Conservation (phyloP, 2,113 vertebrate species). For the Xyliphius kryptos region DNA sequence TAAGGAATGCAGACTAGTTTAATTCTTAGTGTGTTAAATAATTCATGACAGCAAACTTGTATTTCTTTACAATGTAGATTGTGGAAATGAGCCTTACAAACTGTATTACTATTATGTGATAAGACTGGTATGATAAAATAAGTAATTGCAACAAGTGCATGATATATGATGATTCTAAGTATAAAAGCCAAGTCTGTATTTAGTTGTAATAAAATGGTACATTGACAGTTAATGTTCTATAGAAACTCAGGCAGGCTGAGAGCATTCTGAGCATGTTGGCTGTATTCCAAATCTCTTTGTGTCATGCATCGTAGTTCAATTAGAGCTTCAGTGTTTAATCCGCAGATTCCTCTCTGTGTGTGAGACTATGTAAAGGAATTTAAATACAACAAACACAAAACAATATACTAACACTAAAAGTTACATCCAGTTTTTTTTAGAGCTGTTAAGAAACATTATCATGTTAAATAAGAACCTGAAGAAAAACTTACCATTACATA, state of each 20-base stretch:
- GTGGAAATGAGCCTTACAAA: conserved; percentile 23
- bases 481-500: conserved; percentile 60
- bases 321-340: conserved; percentile 33
- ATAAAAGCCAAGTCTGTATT: conserved; percentile 30
- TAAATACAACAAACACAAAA: conserved; percentile 28
- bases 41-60: conserved; percentile 21
- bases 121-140: conserved; percentile 6
- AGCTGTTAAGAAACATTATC: no score
- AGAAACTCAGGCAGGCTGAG: conserved; percentile 44
- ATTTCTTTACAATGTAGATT: conserved; percentile 5
- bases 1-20: conserved; percentile 1
- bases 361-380: conserved; percentile 22
- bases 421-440: not conserved
- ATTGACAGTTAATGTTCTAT: conserved; percentile 39
- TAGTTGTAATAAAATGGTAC: conserved; percentile 30
- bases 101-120: conserved; percentile 10
- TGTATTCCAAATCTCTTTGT: conserved; percentile 38
- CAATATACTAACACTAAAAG: not conserved
- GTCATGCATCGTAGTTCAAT: conserved; percentile 42
- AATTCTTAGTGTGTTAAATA: not conserved
- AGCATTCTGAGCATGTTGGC: conserved; percentile 36
- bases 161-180: conserved; percentile 6
- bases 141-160: conserved; percentile 5
- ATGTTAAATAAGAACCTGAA: not conserved
- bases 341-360: conserved; percentile 31